Evolutionary conservation across 1,140 invertebrate species (phyloP).

Genomic region (Oryctes rhinoceros): DNA sequence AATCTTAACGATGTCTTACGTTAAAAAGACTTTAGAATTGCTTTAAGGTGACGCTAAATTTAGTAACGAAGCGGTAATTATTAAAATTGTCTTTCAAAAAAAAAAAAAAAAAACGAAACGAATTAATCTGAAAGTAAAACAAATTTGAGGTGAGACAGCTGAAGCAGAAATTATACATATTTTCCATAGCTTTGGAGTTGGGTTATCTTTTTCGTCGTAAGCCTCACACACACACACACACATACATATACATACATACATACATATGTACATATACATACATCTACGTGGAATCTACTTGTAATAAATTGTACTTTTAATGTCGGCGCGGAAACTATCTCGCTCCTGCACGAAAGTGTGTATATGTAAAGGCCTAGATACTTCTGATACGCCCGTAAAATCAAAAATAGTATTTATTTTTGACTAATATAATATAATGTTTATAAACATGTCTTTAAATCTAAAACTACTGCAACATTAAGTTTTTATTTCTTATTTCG

Average conservation of each 20-base stretch:
- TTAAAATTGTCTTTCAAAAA: too few species aligned
- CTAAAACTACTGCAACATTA: slow-evolving; percentile 24
- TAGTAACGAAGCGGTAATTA: too few species aligned
- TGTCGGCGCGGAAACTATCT: background rate
- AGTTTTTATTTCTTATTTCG: slow-evolving; percentile 26
- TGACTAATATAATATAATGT: slow-evolving; percentile 38
- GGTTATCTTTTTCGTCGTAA: background rate
- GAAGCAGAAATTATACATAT: too few species aligned
- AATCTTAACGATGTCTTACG: too few species aligned
- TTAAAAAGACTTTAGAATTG: too few species aligned
- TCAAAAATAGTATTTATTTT: slow-evolving; percentile 38
- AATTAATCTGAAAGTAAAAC: too few species aligned
- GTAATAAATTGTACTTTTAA: slow-evolving; percentile 21
- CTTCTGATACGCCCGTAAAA: slow-evolving; percentile 20
- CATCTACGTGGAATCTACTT: background rate
- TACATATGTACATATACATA: background rate
- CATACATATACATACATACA: background rate
- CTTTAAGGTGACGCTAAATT: too few species aligned
- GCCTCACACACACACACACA: background rate
- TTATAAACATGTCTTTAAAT: slow-evolving; percentile 32
- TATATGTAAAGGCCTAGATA: background rate
- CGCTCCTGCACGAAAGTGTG: background rate
- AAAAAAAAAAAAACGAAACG: too few species aligned
- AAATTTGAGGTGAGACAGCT: too few species aligned
- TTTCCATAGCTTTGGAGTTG: too few species aligned